A percentile compares a stretch with the other conserved stretches of the same genome.
Evolutionary conservation across 2,888 invertebrate species (phyloP).

Genomic region (Pollenia amentaria): DNA sequence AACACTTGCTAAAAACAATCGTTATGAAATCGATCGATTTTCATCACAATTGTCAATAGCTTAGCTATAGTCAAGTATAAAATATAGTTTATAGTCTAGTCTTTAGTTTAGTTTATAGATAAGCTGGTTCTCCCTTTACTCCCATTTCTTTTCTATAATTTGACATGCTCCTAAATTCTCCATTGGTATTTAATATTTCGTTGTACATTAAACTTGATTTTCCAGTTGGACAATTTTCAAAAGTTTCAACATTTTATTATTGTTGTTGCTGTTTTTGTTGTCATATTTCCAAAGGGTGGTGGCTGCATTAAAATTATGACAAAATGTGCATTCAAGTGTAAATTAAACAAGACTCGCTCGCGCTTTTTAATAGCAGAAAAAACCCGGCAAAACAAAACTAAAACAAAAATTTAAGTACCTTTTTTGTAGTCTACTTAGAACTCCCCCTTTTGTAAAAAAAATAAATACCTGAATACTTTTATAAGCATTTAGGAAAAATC

Average conservation of each 20-base stretch:
- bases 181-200: constrained; percentile 4
- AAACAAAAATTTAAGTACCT: constrained; percentile 37
- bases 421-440: background rate
- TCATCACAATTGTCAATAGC: no score
- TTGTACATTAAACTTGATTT: constrained; percentile 38
- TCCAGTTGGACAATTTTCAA: constrained; percentile 51
- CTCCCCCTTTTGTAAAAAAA: background rate
- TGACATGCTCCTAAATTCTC: background rate
- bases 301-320: constrained; percentile 75
- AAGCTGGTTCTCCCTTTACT: background rate
- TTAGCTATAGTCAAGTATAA: no score
- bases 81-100: no score
- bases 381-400: constrained; percentile 23
- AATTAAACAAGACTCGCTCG: constrained; percentile 74
- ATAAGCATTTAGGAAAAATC: background rate
- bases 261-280: constrained; percentile 5
- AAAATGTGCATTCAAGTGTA: constrained; percentile 82
- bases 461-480: constrained; percentile 16
- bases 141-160: background rate
- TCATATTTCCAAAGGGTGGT: background rate
- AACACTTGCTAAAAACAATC: no score
- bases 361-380: constrained; percentile 56
- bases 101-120: no score
- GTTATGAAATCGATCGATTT: no score
- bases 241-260: constrained; percentile 34